Percentiles rank a stretch among this genome's conserved stretches.
Conservation (phyloP, 1,140 invertebrate genomes). For the Melipona quadrifasciata region DNA sequence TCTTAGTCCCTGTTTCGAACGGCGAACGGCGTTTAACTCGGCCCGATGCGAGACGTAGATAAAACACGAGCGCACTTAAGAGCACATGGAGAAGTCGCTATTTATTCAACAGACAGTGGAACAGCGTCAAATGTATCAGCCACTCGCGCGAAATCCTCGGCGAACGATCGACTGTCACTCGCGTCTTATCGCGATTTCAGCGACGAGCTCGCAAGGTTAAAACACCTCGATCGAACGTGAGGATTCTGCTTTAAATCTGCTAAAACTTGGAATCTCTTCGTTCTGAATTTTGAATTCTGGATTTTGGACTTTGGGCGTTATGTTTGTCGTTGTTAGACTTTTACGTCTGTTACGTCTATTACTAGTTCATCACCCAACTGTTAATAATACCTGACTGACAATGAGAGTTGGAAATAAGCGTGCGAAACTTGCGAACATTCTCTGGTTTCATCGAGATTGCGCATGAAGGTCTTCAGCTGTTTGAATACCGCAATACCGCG, state of each 20-base stretch:
- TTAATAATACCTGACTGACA: too few species aligned
- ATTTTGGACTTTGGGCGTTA: too few species aligned
- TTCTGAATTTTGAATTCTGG: too few species aligned
- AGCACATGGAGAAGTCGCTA: not conserved
- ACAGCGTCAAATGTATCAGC: constrained; percentile 3
- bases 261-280: not conserved
- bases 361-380: too few species aligned
- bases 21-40: not conserved
- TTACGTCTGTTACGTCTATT: too few species aligned
- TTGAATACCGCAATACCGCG: too few species aligned
- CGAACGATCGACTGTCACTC: not conserved
- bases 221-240: not conserved
- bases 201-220: not conserved
- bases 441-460: too few species aligned
- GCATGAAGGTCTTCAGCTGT: too few species aligned
- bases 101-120: constrained; percentile 9
- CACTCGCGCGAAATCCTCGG: not conserved
- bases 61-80: constrained; percentile 25
- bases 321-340: too few species aligned
- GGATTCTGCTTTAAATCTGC: not conserved
- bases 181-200: not conserved
- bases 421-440: too few species aligned
- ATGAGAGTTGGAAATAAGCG: too few species aligned
- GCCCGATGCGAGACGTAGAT: constrained; percentile 9
- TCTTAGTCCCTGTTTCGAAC: not conserved